A percentile compares a stretch with the other conserved stretches of the same genome.
Conservation (phyloP, 2,888 invertebrate genomes). For the Ditula angustiorana region DNA sequence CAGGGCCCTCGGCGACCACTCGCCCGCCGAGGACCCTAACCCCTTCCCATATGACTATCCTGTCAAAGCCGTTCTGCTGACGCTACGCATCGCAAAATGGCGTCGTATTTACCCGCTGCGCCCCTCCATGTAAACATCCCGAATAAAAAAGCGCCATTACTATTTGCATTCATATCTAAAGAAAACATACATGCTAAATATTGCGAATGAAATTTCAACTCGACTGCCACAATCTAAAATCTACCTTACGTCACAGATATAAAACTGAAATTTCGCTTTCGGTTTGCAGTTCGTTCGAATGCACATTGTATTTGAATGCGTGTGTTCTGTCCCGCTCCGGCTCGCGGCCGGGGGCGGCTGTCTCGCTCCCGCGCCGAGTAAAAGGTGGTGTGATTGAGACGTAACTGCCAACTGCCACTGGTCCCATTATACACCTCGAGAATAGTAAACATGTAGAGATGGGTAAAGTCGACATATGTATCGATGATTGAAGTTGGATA, state of each 20-base stretch:
- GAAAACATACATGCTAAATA: constrained; percentile 85
- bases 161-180: constrained; percentile 86
- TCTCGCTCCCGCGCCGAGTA: constrained; percentile 72
- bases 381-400: constrained; percentile 83
- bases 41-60: not conserved
- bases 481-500: constrained; percentile 1
- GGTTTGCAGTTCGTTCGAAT: constrained; percentile 58
- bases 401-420: constrained; percentile 84
- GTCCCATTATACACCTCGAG: constrained; percentile 79
- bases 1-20: not conserved
- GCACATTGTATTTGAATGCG: constrained; percentile 73
- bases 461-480: constrained; percentile 30
- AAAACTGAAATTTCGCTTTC: constrained; percentile 41
- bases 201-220: constrained; percentile 65
- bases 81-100: constrained; percentile 77
- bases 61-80: constrained; percentile 65
- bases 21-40: not conserved
- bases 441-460: constrained; percentile 71
- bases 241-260: constrained; percentile 43
- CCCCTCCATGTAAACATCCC: constrained; percentile 83
- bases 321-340: constrained; percentile 56
- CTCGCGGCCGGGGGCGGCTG: constrained; percentile 38
- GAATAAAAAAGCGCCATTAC: constrained; percentile 85
- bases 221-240: constrained; percentile 41
- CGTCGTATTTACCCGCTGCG: constrained; percentile 68